Evolutionary conservation across 2,113 vertebrate species (phyloP), one percentile per base, ranked within the genome.

Genomic region (Syngnathus floridae): DNA sequence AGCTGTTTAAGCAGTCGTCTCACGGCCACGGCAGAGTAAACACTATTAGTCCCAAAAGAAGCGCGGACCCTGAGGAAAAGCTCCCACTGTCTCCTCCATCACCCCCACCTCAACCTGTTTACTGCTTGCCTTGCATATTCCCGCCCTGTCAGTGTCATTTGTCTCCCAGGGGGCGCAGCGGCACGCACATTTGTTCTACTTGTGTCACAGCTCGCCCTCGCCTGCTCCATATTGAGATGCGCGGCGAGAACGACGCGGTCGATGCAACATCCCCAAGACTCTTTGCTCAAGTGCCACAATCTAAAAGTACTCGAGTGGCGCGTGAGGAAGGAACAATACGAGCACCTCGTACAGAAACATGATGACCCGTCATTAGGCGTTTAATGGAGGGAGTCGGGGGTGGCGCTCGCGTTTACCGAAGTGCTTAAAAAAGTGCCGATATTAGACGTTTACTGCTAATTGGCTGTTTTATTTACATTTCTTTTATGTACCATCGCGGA

Each of bases 1-100:
- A 69, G 73, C 72, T 79, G 74, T 76, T 73, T 84, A 79, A 73
- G 75, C 79, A 85, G 78, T 85, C 82, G 63, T 26, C 59, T 75
- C 82, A 76, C 74, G 64, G 58, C 79, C 66, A 26, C 19, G 21
- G 65, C 65, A 51, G 69, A 77, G 75, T 73, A 85, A 83, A 82
- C 76, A 78, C 60, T n/a, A 69, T 61, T 45, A 79, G 35, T 66
- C 73, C 76, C 56, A 67, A 72, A 81, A 78, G 73, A 74, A 71
- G 38, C 69, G 10, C 21, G 70, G 51, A 70, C 76, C 79, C 67
- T 26, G 68, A 74, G 72, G 56, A 63, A 70, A 68, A 78, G 76
- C 72, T 73, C 77, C 60, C 54, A 40, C 65, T 69, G 65, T 36
- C 69, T 67, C 54, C 61, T 68, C 35, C 58, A 52, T 61, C 65